phyloP scores from a whole-genome alignment of 1,140 invertebrate genomes.

The Phymorhynchus buccinoides region DNA sequence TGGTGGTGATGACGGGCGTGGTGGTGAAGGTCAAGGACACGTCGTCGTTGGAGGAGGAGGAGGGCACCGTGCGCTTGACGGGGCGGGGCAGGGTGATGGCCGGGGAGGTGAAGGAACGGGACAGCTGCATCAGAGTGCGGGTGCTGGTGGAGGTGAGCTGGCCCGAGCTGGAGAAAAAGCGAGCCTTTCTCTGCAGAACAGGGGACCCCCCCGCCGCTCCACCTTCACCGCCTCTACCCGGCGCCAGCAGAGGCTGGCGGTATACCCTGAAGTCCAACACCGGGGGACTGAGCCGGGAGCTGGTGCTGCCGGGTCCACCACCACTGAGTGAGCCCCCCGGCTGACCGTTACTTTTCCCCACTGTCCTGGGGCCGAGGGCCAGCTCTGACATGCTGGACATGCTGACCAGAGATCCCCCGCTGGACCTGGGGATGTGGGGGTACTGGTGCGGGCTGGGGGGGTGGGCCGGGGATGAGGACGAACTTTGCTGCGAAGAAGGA shows the following conservation, averaged over 20 bases:
- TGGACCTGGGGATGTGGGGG: constrained; percentile 23
- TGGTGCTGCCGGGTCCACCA: not conserved
- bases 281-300: not conserved
- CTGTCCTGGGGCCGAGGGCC: not conserved
- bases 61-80: constrained; percentile 19
- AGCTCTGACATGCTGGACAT: constrained; percentile 12
- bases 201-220: not conserved
- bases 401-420: not conserved
- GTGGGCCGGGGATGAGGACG: not conserved
- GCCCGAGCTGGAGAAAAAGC: constrained; percentile 8
- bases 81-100: constrained; percentile 16
- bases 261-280: constrained; percentile 35
- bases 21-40: not conserved
- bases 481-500: constrained; percentile 4
- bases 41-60: constrained; percentile 3
- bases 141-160: not conserved
- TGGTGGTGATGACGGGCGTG: no score
- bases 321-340: not conserved
- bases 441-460: not conserved
- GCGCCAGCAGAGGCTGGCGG: not conserved
- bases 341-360: not conserved
- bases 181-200: not conserved
- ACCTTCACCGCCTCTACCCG: not conserved
- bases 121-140: not conserved
- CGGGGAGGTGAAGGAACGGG: constrained; percentile 33